Evolutionary conservation across 2,888 invertebrate genomes (phyloP), one percentile per base, ranked within the genome.

Genomic region (Chrysomela aeneicollis): DNA sequence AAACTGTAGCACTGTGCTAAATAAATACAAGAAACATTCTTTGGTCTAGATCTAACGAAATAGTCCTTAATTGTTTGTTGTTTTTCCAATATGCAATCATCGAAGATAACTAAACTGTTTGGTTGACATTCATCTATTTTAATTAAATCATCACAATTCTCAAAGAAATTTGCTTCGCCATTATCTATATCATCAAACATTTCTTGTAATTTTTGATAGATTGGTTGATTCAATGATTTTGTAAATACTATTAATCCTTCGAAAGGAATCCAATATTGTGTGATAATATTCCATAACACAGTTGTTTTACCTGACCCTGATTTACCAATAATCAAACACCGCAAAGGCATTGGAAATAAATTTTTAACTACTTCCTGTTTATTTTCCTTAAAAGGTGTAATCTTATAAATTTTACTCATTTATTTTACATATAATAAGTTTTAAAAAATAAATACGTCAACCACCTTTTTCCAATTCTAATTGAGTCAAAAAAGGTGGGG

Each of bases 1-100:
- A 50, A 4, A 49, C 59, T 59, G n/a, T 30, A 59, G 21, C 59
- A 59, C 10, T 59, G 49, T 6, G 59, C 21, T 49, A 49, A 47
- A 59, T 59, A 49, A 59, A 59, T 50, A 59, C 59, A 59, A 15
- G 59, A 59, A 59, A 59, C 47, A 59, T 59, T 59, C 15, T 47
- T 32, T 35, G 54, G 35, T 54, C 54, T 54, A 8, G 54, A 37
- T 18, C 35, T 12, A 35, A 54, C 54, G 12, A 18, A 49, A 49
- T 17, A 12, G 1, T 49, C 49, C 18, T 49, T 49, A 8, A 49
- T 49, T 17, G n/a, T 49, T 54, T 30, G 32, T 35, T 54, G 54
- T 35, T 54, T 54, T 32, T 35, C 54, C 3, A 54, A 54, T 1
- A 54, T 10, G 12, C 54, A 54, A 17, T 54, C 54, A 54, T 54